Conservation (phyloP, 1,140 invertebrate genomes). For the Varroa destructor region DNA sequence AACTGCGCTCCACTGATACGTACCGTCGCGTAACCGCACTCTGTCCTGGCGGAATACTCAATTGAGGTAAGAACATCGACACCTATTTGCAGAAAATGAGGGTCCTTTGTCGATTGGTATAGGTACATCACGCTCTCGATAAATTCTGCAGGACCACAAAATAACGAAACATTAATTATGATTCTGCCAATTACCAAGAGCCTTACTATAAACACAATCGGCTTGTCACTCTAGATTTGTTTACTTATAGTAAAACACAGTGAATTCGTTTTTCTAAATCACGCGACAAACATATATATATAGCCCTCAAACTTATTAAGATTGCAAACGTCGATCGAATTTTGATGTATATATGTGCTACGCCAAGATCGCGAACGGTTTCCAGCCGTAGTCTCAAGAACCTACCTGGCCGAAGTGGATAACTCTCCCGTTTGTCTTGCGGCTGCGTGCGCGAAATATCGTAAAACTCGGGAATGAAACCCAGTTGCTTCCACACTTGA, state of each 20-base stretch:
- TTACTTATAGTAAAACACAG: background rate
- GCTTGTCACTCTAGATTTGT: background rate
- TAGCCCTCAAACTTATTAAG: no score
- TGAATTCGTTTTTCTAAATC: background rate
- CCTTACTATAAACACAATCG: background rate
- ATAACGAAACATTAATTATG: background rate
- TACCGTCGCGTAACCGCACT: slow-evolving; percentile 95
- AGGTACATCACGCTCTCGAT: slow-evolving; percentile 94
- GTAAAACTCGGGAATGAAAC: slow-evolving; percentile 93
- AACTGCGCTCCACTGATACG: slow-evolving; percentile 34
- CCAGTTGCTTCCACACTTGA: slow-evolving; percentile 87
- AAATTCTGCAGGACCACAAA: slow-evolving; percentile 51
- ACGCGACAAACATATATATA: background rate
- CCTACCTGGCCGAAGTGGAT: slow-evolving; percentile 69
- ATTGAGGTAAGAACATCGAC: slow-evolving; percentile 53
- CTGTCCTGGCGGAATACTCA: slow-evolving; percentile 72
- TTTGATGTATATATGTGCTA: no score
- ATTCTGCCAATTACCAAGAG: no score
- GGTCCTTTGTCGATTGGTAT: slow-evolving; percentile 81
- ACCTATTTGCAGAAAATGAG: slow-evolving; percentile 67
- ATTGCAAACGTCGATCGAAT: no score
- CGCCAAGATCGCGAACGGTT: no score
- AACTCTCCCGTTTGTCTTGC: slow-evolving; percentile 69
- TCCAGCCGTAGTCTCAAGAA: background rate
- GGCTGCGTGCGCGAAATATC: slow-evolving; percentile 71